These are phyloP conservation scores for Pharmacophagus antenor DNA, from an alignment of 2,888 invertebrate species.

Conservation along the genomic window DNA sequence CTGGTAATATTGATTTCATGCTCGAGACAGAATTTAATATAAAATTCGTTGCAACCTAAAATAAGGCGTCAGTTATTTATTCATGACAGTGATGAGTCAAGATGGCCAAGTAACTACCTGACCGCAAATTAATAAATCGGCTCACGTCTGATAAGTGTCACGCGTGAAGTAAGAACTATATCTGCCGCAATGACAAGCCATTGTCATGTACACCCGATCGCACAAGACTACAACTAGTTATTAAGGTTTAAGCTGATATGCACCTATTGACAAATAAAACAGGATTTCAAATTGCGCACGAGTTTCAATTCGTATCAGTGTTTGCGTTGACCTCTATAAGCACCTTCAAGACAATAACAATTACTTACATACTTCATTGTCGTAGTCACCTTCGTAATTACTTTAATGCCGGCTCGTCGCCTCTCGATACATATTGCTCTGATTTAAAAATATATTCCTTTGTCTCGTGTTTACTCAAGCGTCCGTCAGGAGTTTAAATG, in stretches of 20 bases:
- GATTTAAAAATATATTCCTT: slow-evolving; percentile 32
- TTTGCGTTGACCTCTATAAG: slow-evolving; percentile 15
- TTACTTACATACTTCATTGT: slow-evolving; percentile 32
- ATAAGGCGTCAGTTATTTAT: slow-evolving; percentile 28
- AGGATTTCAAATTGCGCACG: slow-evolving; percentile 10
- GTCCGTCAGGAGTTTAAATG: slow-evolving; percentile 21
- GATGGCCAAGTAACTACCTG: slow-evolving; percentile 28
- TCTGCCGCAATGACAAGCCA: slow-evolving; percentile 55
- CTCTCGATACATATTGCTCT: slow-evolving; percentile 30
- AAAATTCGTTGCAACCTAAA: slow-evolving; percentile 8
- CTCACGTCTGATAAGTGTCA: slow-evolving; percentile 62
- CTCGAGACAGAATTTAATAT: not conserved
- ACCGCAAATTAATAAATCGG: slow-evolving; percentile 56
- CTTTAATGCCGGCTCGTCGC: slow-evolving; percentile 24
- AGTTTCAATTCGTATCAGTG: slow-evolving; percentile 11
- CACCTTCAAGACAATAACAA: slow-evolving; percentile 31
- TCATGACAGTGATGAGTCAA: slow-evolving; percentile 32
- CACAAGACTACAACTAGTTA: slow-evolving; percentile 2
- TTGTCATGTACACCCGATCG: slow-evolving; percentile 43
- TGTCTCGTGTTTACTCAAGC: slow-evolving; percentile 24
- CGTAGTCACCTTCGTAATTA: slow-evolving; percentile 32
- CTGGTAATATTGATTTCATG: not conserved
- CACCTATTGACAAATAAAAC: slow-evolving; percentile 6
- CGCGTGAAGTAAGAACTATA: slow-evolving; percentile 66
- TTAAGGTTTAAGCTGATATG: slow-evolving; percentile 16